These are phyloP conservation scores for Triplophysa tibetana DNA, from an alignment of 2,113 vertebrate genomes.

Conservation along the genomic window DNA sequence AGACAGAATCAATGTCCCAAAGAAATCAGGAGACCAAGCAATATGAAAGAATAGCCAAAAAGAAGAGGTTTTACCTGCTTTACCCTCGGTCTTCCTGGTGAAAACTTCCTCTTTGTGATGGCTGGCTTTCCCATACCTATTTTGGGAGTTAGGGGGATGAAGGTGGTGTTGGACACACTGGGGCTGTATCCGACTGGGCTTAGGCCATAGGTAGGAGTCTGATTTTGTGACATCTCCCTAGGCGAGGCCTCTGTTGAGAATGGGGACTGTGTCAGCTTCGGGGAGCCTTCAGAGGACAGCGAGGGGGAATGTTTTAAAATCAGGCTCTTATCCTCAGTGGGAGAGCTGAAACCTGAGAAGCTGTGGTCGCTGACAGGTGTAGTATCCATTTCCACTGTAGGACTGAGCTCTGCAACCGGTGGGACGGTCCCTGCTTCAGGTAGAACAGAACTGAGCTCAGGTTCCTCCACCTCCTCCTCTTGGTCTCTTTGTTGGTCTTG, in stretches of 20 bases:
- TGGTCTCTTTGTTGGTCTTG: slow-evolving; percentile 14
- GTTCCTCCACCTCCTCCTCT: slow-evolving; percentile 32
- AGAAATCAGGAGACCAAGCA: slow-evolving; percentile 9
- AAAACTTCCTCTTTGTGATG: slow-evolving; percentile 97
- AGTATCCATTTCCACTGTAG: slow-evolving; percentile 59
- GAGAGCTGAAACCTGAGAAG: slow-evolving; percentile 69
- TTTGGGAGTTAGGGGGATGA: slow-evolving; percentile 88
- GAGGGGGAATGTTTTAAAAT: slow-evolving; percentile 64
- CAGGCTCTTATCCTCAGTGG: slow-evolving; percentile 67
- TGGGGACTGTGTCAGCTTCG: slow-evolving; percentile 78
- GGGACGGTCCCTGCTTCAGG: slow-evolving; percentile 35
- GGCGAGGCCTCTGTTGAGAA: slow-evolving; percentile 79
- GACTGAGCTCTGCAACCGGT: slow-evolving; percentile 36
- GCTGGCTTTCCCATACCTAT: slow-evolving; percentile 99
- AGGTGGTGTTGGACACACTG: slow-evolving; percentile 69
- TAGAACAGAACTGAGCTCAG: slow-evolving; percentile 21
- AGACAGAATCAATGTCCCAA: slow-evolving; percentile 7
- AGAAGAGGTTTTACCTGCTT: slow-evolving; percentile 82
- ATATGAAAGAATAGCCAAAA: slow-evolving; percentile 3
- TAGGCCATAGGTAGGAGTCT: slow-evolving; percentile 59
- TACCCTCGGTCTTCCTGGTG: slow-evolving; percentile 87
- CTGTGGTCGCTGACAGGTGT: slow-evolving; percentile 69
- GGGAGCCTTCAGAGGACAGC: slow-evolving; percentile 65
- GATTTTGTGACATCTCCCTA: slow-evolving; percentile 64
- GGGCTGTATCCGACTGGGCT: slow-evolving; percentile 58